Conservation (phyloP, 2,888 invertebrate species). For the Leptogaster cylindrica region DNA sequence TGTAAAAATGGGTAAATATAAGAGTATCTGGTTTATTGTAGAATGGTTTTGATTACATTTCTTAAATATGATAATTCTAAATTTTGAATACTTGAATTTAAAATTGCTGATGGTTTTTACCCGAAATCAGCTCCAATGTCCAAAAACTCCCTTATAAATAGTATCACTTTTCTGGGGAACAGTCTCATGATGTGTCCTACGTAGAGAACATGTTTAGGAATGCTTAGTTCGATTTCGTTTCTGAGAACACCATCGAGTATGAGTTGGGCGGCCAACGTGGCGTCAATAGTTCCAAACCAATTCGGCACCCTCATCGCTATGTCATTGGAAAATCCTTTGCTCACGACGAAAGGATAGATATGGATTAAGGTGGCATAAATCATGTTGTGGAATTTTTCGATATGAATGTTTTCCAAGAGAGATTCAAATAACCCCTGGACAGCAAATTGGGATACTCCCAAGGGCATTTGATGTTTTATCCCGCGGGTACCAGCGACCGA, state of each 20-base stretch:
- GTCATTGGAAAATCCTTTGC: conserved; percentile 64
- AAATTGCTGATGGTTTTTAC: conserved; percentile 55
- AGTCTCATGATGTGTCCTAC: conserved; percentile 67
- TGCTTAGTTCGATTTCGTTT: conserved; percentile 69
- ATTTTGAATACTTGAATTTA: too few species aligned
- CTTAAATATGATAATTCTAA: too few species aligned
- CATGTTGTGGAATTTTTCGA: conserved; percentile 64
- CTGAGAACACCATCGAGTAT: conserved; percentile 69
- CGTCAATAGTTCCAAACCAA: conserved; percentile 70
- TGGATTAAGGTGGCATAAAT: conserved; percentile 69
- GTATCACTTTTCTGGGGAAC: conserved; percentile 67
- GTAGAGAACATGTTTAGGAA: conserved; percentile 68
- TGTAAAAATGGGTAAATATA: too few species aligned
- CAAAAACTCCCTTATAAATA: conserved; percentile 67
- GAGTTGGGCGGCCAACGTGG: conserved; percentile 65
- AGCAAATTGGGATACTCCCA: conserved; percentile 71
- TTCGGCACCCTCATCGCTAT: conserved; percentile 67
- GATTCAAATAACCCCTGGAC: conserved; percentile 71
- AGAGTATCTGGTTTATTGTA: too few species aligned
- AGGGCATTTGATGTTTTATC: conserved; percentile 66
- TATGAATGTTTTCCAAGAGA: conserved; percentile 67
- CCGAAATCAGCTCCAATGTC: conserved; percentile 72
- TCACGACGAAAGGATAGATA: conserved; percentile 70
- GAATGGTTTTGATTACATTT: too few species aligned
- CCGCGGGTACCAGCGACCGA: conserved; percentile 70